Evolutionary conservation across 2,888 invertebrate species (phyloP).

Genomic region (Pteria penguin): DNA sequence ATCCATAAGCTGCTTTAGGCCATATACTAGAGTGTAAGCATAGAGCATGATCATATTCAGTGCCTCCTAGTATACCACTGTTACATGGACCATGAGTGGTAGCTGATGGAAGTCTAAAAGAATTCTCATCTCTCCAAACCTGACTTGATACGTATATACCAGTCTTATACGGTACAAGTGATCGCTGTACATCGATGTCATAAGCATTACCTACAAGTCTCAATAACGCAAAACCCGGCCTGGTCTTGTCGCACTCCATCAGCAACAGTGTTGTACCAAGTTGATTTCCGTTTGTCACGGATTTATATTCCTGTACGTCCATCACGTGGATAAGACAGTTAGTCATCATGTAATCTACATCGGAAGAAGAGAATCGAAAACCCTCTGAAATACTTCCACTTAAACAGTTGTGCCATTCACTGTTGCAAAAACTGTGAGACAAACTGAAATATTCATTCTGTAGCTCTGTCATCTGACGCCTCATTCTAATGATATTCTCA

Average conservation of each 20-base stretch:
- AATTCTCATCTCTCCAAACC: neutral
- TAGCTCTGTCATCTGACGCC: neutral
- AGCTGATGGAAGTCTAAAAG: neutral
- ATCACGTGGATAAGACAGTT: neutral
- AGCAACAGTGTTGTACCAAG: neutral
- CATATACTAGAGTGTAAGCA: neutral
- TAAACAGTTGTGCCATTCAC: neutral
- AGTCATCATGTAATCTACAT: neutral
- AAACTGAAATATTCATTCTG: neutral
- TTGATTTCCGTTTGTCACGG: neutral
- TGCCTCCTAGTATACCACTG: neutral
- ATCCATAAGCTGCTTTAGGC: neutral
- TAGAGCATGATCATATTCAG: neutral
- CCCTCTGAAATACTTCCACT: neutral
- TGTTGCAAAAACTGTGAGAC: neutral
- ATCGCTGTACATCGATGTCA: too few relatives aligned
- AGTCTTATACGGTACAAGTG: too few relatives aligned
- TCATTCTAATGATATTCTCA: neutral
- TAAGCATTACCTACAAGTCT: too few relatives aligned
- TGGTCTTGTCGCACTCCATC: neutral
- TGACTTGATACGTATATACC: neutral
- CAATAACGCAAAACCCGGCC: neutral
- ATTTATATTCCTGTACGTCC: too few relatives aligned
- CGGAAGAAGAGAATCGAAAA: neutral
- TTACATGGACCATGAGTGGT: constrained; percentile 13